A percentile compares a stretch with the other conserved stretches of the same genome.
Conservation (phyloP, 2,797 vertebrate genomes). For the Manis javanica region DNA sequence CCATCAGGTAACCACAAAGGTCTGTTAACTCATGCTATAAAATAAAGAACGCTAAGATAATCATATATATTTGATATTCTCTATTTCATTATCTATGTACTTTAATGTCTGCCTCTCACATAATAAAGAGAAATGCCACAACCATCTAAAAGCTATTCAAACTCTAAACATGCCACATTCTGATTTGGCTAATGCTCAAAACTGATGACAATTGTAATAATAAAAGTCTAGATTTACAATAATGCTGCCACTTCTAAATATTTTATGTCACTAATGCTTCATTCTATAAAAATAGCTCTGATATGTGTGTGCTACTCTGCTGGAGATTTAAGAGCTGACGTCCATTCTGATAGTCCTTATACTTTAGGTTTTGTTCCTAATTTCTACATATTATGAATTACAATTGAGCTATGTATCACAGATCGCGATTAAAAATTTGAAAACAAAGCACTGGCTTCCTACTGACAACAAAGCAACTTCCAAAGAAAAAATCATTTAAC, state of each 20-base stretch:
- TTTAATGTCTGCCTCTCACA: neutral
- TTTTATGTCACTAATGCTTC: neutral
- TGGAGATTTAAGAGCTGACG: neutral
- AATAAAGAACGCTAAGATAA: neutral
- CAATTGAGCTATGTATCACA: neutral
- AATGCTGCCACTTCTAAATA: neutral
- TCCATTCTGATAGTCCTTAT: neutral
- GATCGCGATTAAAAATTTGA: neutral
- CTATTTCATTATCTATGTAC: neutral
- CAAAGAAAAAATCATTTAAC: neutral
- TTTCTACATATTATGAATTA: neutral
- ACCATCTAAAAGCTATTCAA: neutral
- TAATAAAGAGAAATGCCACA: neutral
- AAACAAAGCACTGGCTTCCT: neutral
- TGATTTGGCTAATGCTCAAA: neutral
- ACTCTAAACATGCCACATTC: neutral
- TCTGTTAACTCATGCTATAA: neutral
- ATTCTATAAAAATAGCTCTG: neutral
- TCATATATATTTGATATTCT: neutral
- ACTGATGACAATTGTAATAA: neutral
- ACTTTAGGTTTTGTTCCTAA: neutral
- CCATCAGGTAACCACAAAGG: neutral
- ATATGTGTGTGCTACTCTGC: no score
- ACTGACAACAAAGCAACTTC: neutral
- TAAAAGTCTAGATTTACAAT: neutral